These are phyloP conservation scores for Protobothrops mucrosquamatus DNA, from an alignment of 2,113 vertebrate genomes.

Conservation along the genomic window DNA sequence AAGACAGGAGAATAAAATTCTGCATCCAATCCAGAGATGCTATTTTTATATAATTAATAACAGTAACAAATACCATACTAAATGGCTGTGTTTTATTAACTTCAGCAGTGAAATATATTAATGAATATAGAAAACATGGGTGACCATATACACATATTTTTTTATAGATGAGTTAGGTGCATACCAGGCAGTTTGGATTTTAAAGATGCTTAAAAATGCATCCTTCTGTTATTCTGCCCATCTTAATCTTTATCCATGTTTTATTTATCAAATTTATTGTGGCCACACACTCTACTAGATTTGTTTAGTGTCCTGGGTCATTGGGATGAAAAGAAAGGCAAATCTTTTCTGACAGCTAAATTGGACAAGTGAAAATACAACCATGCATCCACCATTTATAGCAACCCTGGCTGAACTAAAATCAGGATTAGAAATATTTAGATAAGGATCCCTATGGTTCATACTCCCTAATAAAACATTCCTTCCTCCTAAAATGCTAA, in stretches of 20 bases:
- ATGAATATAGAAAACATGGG: background rate
- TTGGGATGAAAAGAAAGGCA: background rate
- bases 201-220: background rate
- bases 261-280: background rate
- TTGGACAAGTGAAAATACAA: background rate
- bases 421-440: background rate
- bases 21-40: background rate
- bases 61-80: background rate
- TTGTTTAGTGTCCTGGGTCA: background rate
- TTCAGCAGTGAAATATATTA: background rate
- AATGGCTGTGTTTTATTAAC: background rate
- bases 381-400: background rate
- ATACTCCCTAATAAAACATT: background rate
- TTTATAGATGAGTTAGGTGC: background rate
- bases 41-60: background rate
- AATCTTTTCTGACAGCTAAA: background rate
- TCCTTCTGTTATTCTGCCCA: background rate
- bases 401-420: background rate
- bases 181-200: background rate
- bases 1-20: background rate
- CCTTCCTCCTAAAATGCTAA: background rate
- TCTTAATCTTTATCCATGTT: background rate
- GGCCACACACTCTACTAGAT: background rate
- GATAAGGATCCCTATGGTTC: background rate
- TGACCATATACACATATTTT: background rate